Evolutionary conservation across 1,140 invertebrate genomes (phyloP), one percentile per base, ranked within the genome.

Genomic region (Coenobita brevimanus): DNA sequence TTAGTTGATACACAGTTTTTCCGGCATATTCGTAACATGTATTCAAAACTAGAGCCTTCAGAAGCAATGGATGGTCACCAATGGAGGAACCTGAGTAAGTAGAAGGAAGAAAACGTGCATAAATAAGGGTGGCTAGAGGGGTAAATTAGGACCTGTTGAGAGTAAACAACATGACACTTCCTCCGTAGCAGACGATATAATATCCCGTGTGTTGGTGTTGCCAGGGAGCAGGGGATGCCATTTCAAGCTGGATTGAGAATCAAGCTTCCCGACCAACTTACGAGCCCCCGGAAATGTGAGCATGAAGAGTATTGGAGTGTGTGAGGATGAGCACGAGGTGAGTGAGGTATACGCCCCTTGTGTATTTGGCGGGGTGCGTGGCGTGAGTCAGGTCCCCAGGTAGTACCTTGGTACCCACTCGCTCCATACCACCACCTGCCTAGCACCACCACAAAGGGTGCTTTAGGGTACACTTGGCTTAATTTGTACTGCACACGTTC

Each of bases 131-230:
- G 38, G n/a, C 13, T n/a, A 27, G 21, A 79, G 15, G 17, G 46
- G 43, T 67, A 24, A 62, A 54, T 10, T 62, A 64, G 62, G 64
- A 87, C 84, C 84, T 87, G 84, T 87, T 87, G 84, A 87, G 67
- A 87, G 43, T 21, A 76, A 21, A 71, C 33, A 41, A 46, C 43
- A 33, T 87, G 76, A 87, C 85, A 87, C 76, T 80, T 87, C 73
- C 36, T 30, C 67, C 33, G 27, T 60, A 87, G 85, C 85, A 87
- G 85, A 87, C 85, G 85, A 87, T 87, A 87, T 33, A 87, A 38
- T 64, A 64, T 50, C 41, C 54, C 38, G 54, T 27, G n/a, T 50
- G 46, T 50, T 50, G 6, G 46, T 50, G 46, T 6, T 17, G 46
- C 6, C 6, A 50, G 46, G 46, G 46, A 8, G 17, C 46, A 6